Conservation (phyloP, 1,140 invertebrate genomes). For the Micrasema minimum region DNA sequence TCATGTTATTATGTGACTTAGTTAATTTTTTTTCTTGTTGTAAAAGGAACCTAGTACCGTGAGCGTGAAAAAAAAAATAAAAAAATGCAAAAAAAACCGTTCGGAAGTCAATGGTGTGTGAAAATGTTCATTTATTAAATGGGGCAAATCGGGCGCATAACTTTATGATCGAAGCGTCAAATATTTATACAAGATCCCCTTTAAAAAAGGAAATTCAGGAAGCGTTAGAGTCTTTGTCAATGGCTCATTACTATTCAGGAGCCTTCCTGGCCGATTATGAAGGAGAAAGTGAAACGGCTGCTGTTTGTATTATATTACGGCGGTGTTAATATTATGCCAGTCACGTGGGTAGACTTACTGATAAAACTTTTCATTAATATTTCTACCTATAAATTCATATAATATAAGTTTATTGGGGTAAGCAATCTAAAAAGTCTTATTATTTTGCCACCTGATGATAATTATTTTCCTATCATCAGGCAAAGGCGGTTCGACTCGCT, state of each 20-base stretch:
- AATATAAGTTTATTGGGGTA: no score
- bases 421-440: no score
- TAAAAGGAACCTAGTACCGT: no score
- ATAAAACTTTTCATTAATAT: no score
- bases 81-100: no score
- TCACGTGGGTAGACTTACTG: slow-evolving; percentile 6
- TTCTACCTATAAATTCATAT: no score
- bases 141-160: slow-evolving; percentile 23
- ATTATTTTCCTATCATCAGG: no score
- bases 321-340: slow-evolving; percentile 4
- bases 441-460: no score
- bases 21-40: no score
- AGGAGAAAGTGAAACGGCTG: slow-evolving; percentile 21
- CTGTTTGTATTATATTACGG: slow-evolving; percentile 19
- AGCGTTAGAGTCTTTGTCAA: not conserved
- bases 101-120: slow-evolving; percentile 19
- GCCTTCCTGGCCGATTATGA: slow-evolving; percentile 19
- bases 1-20: no score
- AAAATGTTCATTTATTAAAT: slow-evolving; percentile 23
- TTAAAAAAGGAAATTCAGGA: slow-evolving; percentile 6
- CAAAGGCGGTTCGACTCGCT: no score
- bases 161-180: slow-evolving; percentile 23
- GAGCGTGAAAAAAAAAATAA: no score
- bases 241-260: slow-evolving; percentile 19
- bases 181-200: slow-evolving; percentile 23